Base-by-base conservation (phyloP, 2,113 vertebrate species). In the Pseudolaguvia tuberculata region DNA sequence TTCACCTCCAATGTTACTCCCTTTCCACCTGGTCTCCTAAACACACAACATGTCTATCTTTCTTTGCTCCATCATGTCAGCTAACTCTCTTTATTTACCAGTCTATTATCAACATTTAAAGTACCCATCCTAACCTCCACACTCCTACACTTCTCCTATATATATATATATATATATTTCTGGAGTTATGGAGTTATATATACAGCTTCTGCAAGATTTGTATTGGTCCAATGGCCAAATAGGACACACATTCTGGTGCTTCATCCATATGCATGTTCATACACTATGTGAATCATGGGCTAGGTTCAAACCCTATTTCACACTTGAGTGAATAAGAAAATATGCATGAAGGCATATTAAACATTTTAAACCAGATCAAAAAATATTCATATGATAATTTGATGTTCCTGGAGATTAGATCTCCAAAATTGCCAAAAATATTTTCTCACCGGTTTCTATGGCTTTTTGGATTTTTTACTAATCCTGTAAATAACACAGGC, bases 191-290 rank as follows among this genome's bases (percentile, higher is more conserved):
- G 52, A 2, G 45, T 69, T 53, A 31, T 68, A n/a, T 59, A 61
- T 73, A 53, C 48, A 61, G 50, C n/a, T n/a, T n/a, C n/a, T 52
- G 42, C 47, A 67, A 78, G 47, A 39, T 47, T 61, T 67, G 48
- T 51, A 61, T 23, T 72, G 72, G 45, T 45, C 67, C 79, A 68
- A 21, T 53, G 75, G 72, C 48, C 69, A 77, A 80, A 29, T 78
- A 69, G 79, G 73, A 69, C 72, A 70, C 72, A 71, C 57, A 61
- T 56, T 75, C 68, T 63, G 45, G 69, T 35, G 18, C 47, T 39
- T 62, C 58, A 69, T 48, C 55, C 52, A 72, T 59, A 62, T 29
- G 21, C 25, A 71, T 66, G 55, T 15, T 48, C 53, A 51, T 59
- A 27, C 29, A 66, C 65, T 50, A 18, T 48, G 53, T 70, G 48